phyloP scores from a whole-genome alignment of 2,888 invertebrate species.

The Acronicta leporina region DNA sequence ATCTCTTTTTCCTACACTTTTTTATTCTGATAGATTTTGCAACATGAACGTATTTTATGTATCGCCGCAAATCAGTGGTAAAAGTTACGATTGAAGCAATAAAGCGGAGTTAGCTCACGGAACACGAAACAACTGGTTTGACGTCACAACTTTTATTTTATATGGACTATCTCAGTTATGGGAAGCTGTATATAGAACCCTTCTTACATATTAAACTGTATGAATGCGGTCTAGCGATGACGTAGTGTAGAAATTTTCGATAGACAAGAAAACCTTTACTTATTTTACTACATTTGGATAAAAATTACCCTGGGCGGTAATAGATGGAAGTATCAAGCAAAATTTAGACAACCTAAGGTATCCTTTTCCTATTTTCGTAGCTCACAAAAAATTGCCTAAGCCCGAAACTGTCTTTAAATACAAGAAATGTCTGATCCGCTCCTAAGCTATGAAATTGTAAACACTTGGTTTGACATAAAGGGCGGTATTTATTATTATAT shows the following conservation, averaged over 20 bases:
- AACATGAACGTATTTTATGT: conserved; percentile 39
- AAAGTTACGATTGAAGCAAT: conserved; percentile 51
- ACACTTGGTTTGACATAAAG: conserved; percentile 22
- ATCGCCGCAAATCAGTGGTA: conserved; percentile 40
- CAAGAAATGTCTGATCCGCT: conserved; percentile 30
- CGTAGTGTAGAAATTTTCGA: conserved; percentile 2
- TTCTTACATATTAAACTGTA: conserved; percentile 49
- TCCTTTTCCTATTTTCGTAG: conserved; percentile 25
- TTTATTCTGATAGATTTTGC: conserved; percentile 33
- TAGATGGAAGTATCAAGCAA: conserved; percentile 35
- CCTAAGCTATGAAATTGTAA: conserved; percentile 32
- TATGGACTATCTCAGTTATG: conserved; percentile 36
- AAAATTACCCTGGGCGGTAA: conserved; percentile 19
- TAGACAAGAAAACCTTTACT: conserved; percentile 3
- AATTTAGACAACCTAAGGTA: conserved; percentile 29
- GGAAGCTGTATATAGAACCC: conserved; percentile 24
- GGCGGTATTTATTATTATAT: conserved; percentile 36
- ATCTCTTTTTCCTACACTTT: conserved; percentile 6
- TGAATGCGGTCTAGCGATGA: conserved; percentile 22
- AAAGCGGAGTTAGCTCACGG: conserved; percentile 39
- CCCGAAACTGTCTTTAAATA: conserved; percentile 32
- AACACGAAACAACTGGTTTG: conserved; percentile 39
- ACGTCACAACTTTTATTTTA: conserved; percentile 48
- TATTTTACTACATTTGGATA: no score
- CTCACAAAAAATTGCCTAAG: conserved; percentile 24